Percentiles rank a stretch among this genome's conserved stretches.
phyloP scores from a whole-genome alignment of 2,113 vertebrate genomes.

The Hassar affinis region DNA sequence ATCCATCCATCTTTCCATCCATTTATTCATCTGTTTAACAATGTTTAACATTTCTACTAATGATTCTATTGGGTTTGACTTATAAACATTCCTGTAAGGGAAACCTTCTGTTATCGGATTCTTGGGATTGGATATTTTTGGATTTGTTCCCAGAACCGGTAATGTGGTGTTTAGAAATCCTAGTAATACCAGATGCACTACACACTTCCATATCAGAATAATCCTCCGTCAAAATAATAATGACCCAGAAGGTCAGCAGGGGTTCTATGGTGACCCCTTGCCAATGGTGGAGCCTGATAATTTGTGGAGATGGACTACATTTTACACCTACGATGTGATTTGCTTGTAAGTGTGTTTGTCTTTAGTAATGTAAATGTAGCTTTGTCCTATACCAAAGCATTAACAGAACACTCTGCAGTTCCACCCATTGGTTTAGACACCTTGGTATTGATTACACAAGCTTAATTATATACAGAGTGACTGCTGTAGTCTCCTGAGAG shows the following conservation, averaged over 20 bases:
- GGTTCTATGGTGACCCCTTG: background rate
- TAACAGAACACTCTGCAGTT: background rate
- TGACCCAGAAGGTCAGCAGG: background rate
- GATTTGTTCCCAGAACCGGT: background rate
- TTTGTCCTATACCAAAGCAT: background rate
- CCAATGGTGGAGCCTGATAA: background rate
- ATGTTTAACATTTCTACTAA: background rate
- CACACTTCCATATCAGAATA: background rate
- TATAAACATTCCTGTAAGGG: background rate
- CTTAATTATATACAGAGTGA: constrained; percentile 26
- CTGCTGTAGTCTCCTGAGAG: background rate
- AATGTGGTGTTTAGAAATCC: background rate
- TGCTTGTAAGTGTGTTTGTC: background rate
- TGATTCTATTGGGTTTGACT: background rate
- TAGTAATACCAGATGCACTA: background rate
- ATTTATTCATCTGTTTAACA: background rate
- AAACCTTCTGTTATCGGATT: background rate
- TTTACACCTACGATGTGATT: too few species aligned
- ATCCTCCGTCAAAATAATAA: background rate
- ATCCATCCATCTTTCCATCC: background rate
- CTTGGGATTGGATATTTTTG: too few species aligned
- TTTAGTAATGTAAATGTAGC: background rate
- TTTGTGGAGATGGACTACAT: background rate
- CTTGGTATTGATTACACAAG: background rate
- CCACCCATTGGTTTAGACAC: background rate